A percentile compares a stretch with the other conserved stretches of the same genome.
phyloP scores from a whole-genome alignment of 1,140 invertebrate genomes.

The Mylabris phalerata region DNA sequence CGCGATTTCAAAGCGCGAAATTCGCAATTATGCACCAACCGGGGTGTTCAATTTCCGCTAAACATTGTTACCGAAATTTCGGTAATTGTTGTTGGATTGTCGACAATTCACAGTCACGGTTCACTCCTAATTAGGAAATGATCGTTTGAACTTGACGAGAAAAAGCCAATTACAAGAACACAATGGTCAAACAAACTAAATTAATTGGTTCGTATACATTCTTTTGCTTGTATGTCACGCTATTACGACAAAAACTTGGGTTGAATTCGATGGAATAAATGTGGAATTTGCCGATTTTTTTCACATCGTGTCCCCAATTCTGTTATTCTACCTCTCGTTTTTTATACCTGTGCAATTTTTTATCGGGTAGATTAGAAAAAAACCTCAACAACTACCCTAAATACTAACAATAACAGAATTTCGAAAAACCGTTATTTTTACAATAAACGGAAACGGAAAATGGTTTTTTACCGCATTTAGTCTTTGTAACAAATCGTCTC shows the following conservation, averaged over 20 bases:
- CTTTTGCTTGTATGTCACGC: slow-evolving; percentile 11
- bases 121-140: not conserved
- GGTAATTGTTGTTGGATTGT: too few relatives aligned
- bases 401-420: too few relatives aligned
- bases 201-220: slow-evolving; percentile 11
- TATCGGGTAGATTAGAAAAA: too few relatives aligned
- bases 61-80: too few relatives aligned
- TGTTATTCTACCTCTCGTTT: not conserved
- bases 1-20: not conserved
- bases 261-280: not conserved
- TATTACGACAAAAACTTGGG: not conserved
- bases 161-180: not conserved
- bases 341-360: too few relatives aligned
- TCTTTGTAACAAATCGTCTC: too few relatives aligned
- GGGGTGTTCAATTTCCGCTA: too few relatives aligned
- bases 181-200: slow-evolving; percentile 9
- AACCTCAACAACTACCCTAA: too few relatives aligned
- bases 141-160: not conserved
- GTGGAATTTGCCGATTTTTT: not conserved
- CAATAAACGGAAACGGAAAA: too few relatives aligned
- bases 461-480: too few relatives aligned
- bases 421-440: too few relatives aligned
- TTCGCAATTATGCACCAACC: too few relatives aligned
- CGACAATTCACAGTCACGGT: not conserved
- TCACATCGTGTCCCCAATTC: slow-evolving; percentile 6